Evolutionary conservation across 2,888 invertebrate genomes (phyloP), one percentile per base, ranked within the genome.

Genomic region (Drosophila limbata): DNA sequence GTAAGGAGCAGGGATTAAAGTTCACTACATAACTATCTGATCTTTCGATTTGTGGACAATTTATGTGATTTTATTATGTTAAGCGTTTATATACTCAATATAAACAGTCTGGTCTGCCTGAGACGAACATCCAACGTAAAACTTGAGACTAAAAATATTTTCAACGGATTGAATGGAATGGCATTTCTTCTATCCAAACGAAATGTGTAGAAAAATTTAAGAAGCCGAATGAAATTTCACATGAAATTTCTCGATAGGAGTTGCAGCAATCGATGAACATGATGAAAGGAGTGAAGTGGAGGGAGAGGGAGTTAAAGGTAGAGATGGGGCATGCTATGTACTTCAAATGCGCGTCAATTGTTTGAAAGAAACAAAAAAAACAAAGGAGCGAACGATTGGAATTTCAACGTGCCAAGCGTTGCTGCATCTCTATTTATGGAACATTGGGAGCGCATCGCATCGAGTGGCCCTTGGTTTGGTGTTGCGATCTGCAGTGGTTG

Each of bases 271-370:
- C 47, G 59, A 56, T 50, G 31, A 42, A 28, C 52, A 50, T 15
- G 66, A 45, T 9, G 35, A 35, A 21, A 33, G 37, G 19, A 17
- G 40, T 10, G 13, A n/a, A 25, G 45, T 5, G 8, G 4, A 39
- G 19, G 37, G 11, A 9, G 15, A 33, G 15, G 44, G 42, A 17
- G 31, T 42, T 33, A 33, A 55, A 55, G 55, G 55, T 55, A 55
- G 42, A 42, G 42, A 42, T 55, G 53, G 33, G 33, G 60, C 48
- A 28, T 73, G 77, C 72, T 74, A 28, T 28, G 8, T 28, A 74
- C 83, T 84, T 86, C 69, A 88, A 89, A 84, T 81, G 78, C 68
- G 77, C 75, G 69, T 88, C 87, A 78, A 89, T 89, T 89, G 89
- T 84, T 83, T 79, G 64, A 62, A 21, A 3, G 39, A 42, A 48